Evolutionary conservation across 2,113 vertebrate species (phyloP).

Genomic region (Microcebus griseorufus): DNA sequence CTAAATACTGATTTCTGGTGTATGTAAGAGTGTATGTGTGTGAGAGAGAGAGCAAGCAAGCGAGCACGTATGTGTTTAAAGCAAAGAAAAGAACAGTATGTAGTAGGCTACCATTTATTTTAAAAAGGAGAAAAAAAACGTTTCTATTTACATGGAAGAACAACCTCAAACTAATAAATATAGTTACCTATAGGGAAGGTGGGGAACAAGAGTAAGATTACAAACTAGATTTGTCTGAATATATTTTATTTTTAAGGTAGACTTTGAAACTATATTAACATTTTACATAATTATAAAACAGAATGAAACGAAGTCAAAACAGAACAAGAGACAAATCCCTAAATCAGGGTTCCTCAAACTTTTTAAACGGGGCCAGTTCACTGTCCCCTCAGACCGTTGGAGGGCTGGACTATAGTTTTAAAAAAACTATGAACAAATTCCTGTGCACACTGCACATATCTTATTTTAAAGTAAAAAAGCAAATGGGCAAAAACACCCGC

Average conservation of each 20-base stretch:
- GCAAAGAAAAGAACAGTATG: not conserved
- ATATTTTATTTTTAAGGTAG: not conserved
- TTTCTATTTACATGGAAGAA: not conserved
- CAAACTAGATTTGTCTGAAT: not conserved
- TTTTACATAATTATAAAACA: constrained; percentile 40
- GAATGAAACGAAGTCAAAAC: constrained; percentile 33
- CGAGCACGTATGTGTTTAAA: not conserved
- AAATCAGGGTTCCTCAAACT: not conserved
- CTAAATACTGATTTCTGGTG: not conserved
- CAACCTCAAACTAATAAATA: not conserved
- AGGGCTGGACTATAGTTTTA: too few species aligned
- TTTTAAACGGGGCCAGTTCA: too few species aligned
- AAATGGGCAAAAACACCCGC: too few species aligned
- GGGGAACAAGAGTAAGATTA: not conserved
- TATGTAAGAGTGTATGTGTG: not conserved
- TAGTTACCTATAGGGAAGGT: not conserved
- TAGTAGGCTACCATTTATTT: not conserved
- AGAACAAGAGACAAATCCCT: not conserved
- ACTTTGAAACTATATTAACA: not conserved
- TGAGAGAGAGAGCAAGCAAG: too few species aligned
- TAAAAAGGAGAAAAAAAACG: not conserved
- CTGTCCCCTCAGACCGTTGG: too few species aligned
- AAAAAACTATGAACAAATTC: too few species aligned
- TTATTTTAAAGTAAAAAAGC: too few species aligned
- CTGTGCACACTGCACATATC: too few species aligned